Conservation (phyloP, 2,797 vertebrate genomes). For the Alcedo atthis region DNA sequence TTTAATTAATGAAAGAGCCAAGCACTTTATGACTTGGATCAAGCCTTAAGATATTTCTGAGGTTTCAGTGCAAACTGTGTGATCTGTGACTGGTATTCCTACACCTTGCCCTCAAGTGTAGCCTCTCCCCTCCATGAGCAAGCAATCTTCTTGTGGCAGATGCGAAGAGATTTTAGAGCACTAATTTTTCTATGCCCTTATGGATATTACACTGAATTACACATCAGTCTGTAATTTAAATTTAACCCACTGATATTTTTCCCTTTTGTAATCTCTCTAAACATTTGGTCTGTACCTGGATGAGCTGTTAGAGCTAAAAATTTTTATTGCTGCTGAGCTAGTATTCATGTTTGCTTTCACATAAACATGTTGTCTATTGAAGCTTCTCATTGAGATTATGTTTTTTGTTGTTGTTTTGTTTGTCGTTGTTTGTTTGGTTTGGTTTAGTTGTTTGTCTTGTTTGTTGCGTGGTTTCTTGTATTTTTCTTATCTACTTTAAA, state of each 20-base stretch:
- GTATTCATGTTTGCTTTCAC: not conserved
- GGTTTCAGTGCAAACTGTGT: not conserved
- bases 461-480: not conserved
- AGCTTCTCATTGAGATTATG: not conserved
- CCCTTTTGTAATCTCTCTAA: not conserved
- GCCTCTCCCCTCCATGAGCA: not conserved
- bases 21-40: not conserved
- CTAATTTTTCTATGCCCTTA: not conserved
- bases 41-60: not conserved
- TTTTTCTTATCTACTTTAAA: not conserved
- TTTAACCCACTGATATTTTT: not conserved
- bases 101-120: not conserved
- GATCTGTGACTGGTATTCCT: not conserved
- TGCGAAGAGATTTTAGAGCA: not conserved
- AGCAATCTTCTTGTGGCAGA: not conserved
- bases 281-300: not conserved
- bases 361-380: not conserved
- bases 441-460: not conserved
- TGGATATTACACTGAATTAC: not conserved
- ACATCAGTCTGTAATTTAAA: not conserved
- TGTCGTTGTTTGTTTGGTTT: not conserved
- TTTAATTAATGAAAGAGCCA: constrained; percentile 12
- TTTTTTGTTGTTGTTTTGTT: too few species aligned
- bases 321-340: not conserved
- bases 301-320: not conserved